These are phyloP conservation scores for Solen grandis DNA, from an alignment of 1,140 invertebrate species.

Conservation along the genomic window DNA sequence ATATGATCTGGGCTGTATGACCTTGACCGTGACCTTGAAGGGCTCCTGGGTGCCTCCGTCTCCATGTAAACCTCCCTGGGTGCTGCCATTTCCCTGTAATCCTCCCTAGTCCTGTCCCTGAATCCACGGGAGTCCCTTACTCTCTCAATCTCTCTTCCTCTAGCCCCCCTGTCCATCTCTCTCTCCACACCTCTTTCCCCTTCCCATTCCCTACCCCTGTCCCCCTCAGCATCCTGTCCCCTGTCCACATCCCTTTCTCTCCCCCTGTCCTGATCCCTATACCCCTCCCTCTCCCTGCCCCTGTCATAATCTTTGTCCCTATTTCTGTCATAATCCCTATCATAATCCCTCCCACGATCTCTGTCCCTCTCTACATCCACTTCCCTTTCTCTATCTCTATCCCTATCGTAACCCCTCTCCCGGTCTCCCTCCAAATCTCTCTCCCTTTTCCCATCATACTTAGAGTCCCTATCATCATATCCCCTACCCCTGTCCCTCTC, in stretches of 20 bases:
- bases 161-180: constrained; percentile 50
- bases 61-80: constrained; percentile 60
- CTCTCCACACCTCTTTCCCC: constrained; percentile 38
- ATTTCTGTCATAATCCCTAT: constrained; percentile 76
- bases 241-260: constrained; percentile 69
- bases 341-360: constrained; percentile 53
- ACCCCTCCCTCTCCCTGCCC: constrained; percentile 48
- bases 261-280: constrained; percentile 62
- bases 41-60: constrained; percentile 57
- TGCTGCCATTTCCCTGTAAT: constrained; percentile 70
- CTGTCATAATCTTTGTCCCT: constrained; percentile 73
- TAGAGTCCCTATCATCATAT: constrained; percentile 63
- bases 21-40: constrained; percentile 58
- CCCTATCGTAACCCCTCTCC: constrained; percentile 42
- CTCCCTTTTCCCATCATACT: constrained; percentile 52
- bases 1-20: constrained; percentile 39
- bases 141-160: constrained; percentile 34
- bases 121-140: constrained; percentile 15
- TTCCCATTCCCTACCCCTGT: constrained; percentile 38
- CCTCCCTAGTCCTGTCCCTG: constrained; percentile 57
- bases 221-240: constrained; percentile 46
- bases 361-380: constrained; percentile 58
- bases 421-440: constrained; percentile 43
- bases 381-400: constrained; percentile 65
- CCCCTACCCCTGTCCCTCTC: constrained; percentile 50